Evolutionary conservation across 2,113 vertebrate genomes (phyloP), one percentile per base, ranked within the genome.

Genomic region (Panthera tigris): DNA sequence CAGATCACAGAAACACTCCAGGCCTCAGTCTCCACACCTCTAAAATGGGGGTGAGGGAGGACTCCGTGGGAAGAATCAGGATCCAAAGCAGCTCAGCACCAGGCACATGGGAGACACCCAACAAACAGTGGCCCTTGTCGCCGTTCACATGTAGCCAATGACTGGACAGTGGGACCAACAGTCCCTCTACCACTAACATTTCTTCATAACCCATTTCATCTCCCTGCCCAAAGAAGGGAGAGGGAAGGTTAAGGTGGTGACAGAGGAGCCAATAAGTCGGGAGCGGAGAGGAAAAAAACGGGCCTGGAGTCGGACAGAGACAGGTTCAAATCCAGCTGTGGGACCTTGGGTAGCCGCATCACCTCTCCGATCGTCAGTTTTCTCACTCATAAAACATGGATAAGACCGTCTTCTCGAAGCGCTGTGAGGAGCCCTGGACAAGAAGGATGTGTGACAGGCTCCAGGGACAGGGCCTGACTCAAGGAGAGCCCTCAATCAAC

Each of bases 51-150:
- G 27, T 7, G 41, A 50, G 23, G 10, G 50, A 95, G 79, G 52
- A 65, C 0, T 36, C 14, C 0, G 0, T 0, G 19, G 25, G 31
- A 50, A n/a, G 16, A 88, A 21, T n/a, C 18, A 31, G 4, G 45
- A 12, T 86, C 61, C 39, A 27, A 23, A 57, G 79, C 83, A 55
- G 71, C 71, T 48, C 41, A 7, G 1, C 19, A 63, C 66, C 86
- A 69, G 80, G 73, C 11, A 61, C 0, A 0, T 7, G 16, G 27
- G 11, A 14, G 48, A 57, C 57, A 57, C 87, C 65, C 41, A 31
- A 1, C 36, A 19, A n/a, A n/a, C 1, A 0, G 21, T 7, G 10
- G n/a, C 11, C 55, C 45, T 88, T 23, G 74, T 48, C 83, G 11
- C 48, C 1, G 5, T 4, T 5, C 27, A 66, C 52, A 39, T 5